Evolutionary conservation across 2,113 vertebrate genomes (phyloP).

Genomic region (Monopterus albus): DNA sequence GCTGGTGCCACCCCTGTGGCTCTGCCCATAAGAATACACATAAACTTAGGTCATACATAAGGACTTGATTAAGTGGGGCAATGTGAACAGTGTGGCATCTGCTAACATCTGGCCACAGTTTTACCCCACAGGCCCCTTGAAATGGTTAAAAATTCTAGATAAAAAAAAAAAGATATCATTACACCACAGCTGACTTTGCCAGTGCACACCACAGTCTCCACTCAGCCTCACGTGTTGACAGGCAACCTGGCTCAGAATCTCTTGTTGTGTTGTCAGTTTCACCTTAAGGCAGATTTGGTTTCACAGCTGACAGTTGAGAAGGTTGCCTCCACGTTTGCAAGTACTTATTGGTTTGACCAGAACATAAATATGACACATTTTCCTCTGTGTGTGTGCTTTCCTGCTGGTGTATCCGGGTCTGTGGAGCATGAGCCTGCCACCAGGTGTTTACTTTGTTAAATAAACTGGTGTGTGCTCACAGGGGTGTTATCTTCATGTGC

Average conservation of each 20-base stretch:
- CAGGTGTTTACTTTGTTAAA: conserved; percentile 70
- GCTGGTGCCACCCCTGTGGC: too few relatives aligned
- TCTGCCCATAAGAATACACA: too few relatives aligned
- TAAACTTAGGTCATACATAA: too few relatives aligned
- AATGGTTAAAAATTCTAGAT: neutral
- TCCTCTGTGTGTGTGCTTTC: conserved; percentile 16
- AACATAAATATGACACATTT: neutral
- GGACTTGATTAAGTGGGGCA: too few relatives aligned
- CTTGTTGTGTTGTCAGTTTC: neutral
- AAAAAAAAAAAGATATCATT: neutral
- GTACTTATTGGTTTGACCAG: neutral
- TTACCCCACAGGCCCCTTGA: neutral
- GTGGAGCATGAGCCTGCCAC: conserved; percentile 7
- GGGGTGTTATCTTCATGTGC: conserved; percentile 40
- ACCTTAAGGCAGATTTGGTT: conserved; percentile 5
- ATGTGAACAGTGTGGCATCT: neutral
- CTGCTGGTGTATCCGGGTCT: conserved; percentile 47
- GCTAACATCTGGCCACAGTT: neutral
- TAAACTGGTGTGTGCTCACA: conserved; percentile 33
- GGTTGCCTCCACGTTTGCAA: neutral
- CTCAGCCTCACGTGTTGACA: conserved; percentile 2
- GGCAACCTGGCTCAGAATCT: neutral
- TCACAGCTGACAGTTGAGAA: neutral
- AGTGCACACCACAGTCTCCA: neutral
- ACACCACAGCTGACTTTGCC: neutral